A percentile compares a stretch with the other conserved stretches of the same genome.
Conservation (phyloP, 2,888 invertebrate species). For the Rhorus exstirpatorius region DNA sequence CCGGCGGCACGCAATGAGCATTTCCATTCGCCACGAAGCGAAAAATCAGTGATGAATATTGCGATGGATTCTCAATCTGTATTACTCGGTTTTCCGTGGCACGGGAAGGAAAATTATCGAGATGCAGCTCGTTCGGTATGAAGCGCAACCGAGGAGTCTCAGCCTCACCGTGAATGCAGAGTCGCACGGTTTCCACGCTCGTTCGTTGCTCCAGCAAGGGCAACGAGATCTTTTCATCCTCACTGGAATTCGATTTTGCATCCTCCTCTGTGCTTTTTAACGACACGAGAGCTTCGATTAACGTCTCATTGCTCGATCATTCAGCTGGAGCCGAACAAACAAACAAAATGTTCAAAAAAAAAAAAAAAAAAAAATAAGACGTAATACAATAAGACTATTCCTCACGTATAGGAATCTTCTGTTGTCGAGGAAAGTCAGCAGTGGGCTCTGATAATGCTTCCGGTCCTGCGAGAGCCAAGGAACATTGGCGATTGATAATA, state of each 20-base stretch:
- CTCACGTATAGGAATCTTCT: slow-evolving; percentile 66
- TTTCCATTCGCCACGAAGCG: slow-evolving; percentile 85
- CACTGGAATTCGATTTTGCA: slow-evolving; percentile 45
- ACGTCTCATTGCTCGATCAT: neutral
- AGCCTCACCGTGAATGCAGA: slow-evolving; percentile 88
- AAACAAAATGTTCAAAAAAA: too few species aligned
- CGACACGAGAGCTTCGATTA: neutral
- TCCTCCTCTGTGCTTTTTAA: slow-evolving; percentile 42
- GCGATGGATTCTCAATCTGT: slow-evolving; percentile 86
- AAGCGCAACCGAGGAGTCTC: slow-evolving; percentile 87
- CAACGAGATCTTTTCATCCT: slow-evolving; percentile 13
- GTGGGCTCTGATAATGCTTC: slow-evolving; percentile 52
- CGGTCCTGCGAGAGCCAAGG: neutral
- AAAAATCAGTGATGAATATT: slow-evolving; percentile 84
- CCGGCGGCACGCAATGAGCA: slow-evolving; percentile 85
- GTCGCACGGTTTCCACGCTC: slow-evolving; percentile 85
- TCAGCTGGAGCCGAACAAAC: too few species aligned
- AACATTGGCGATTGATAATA: neutral
- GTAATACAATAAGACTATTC: neutral
- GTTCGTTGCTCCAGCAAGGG: slow-evolving; percentile 21
- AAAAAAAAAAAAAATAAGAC: neutral
- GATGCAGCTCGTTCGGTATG: slow-evolving; percentile 86
- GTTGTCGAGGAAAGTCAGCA: slow-evolving; percentile 54
- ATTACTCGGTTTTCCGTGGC: slow-evolving; percentile 84
- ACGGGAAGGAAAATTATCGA: slow-evolving; percentile 86